Evolutionary conservation across 2,797 vertebrate genomes (phyloP).

Genomic region (Urosaurus nigricauda): DNA sequence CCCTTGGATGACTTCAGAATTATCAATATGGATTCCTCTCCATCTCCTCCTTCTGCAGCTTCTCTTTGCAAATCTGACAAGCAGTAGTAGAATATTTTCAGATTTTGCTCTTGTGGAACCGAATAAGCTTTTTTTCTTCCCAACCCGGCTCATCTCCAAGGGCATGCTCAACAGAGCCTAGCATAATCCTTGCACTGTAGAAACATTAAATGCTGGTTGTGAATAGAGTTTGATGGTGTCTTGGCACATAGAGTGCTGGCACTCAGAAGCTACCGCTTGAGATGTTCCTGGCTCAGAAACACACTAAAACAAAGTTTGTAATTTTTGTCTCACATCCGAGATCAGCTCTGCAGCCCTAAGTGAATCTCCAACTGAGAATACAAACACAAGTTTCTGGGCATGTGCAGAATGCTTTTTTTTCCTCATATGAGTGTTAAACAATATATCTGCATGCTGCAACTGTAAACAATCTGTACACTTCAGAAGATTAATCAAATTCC

Average conservation of each 20-base stretch:
- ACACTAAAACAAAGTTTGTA: not conserved
- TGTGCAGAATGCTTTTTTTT: not conserved
- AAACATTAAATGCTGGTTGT: not conserved
- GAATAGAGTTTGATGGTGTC: not conserved
- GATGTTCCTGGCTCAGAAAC: not conserved
- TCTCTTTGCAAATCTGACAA: not conserved
- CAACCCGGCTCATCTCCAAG: not conserved
- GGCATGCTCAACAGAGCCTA: not conserved
- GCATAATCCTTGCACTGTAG: not conserved
- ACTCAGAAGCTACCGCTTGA: no score
- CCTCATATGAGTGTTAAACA: not conserved
- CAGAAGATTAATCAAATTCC: not conserved
- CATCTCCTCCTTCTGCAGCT: not conserved
- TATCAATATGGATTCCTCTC: fast-evolving
- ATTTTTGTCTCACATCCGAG: not conserved
- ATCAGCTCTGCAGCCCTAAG: not conserved
- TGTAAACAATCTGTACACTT: no score
- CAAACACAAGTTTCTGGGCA: not conserved
- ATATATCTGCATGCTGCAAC: no score
- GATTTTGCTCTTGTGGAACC: conserved; percentile 24
- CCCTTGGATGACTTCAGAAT: conserved; percentile 21
- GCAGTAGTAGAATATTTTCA: not conserved
- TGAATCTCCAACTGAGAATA: not conserved
- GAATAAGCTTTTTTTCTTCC: conserved; percentile 27
- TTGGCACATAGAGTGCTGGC: not conserved